Percentiles rank a stretch among this genome's conserved stretches.
Evolutionary conservation across 2,113 vertebrate species (phyloP).

Genomic region (Theristicus caerulescens): DNA sequence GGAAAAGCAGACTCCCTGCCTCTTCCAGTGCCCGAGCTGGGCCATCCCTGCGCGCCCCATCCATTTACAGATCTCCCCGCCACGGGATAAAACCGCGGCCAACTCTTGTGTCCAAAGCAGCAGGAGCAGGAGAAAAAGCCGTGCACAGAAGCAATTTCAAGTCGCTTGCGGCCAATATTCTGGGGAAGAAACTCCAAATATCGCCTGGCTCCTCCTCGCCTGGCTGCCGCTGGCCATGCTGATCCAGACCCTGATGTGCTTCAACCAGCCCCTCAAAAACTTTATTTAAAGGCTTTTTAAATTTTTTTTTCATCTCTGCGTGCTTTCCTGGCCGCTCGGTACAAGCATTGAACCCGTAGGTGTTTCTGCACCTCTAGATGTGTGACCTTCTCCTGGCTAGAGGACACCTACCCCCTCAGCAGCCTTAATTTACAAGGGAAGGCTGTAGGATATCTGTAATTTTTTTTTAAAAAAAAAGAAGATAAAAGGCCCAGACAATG

Average conservation of each 20-base stretch:
- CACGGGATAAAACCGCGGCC: background rate
- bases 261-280: background rate
- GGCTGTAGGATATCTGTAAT: background rate
- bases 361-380: background rate
- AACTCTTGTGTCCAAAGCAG: background rate
- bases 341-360: background rate
- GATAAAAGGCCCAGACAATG: background rate
- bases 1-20: background rate
- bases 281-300: background rate
- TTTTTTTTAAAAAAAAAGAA: background rate
- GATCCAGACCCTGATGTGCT: no score
- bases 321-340: background rate
- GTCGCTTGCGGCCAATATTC: background rate
- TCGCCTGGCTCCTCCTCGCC: background rate
- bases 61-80: background rate
- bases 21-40: background rate
- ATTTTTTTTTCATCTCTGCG: no score
- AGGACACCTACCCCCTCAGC: background rate
- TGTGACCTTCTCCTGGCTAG: background rate
- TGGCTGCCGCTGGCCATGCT: background rate
- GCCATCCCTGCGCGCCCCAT: fast-evolving
- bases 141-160: background rate
- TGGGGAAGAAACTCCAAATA: background rate
- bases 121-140: background rate
- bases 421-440: background rate